Conservation (phyloP, 2,888 invertebrate species). For the Unio pictorum region DNA sequence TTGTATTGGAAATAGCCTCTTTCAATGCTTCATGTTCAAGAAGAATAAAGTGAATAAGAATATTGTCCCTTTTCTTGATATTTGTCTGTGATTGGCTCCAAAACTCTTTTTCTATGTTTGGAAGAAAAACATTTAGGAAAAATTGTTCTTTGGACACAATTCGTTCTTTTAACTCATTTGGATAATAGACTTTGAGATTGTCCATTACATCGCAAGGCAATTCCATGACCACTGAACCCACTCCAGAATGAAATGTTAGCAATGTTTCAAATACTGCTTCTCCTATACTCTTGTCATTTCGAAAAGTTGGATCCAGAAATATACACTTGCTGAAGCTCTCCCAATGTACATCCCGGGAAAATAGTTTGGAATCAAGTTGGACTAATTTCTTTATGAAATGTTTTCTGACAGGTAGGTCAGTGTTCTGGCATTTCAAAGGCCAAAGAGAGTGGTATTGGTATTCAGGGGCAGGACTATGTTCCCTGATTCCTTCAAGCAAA, state of each 20-base stretch:
- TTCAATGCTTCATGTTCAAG: not conserved
- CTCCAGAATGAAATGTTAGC: conserved; percentile 3
- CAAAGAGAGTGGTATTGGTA: conserved; percentile 9
- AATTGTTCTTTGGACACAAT: conserved; percentile 12
- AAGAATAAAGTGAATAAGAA: no score
- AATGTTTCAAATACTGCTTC: conserved; percentile 6
- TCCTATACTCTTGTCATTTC: conserved; percentile 6
- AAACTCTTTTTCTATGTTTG: conserved; percentile 9
- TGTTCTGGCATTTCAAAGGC: conserved; percentile 5
- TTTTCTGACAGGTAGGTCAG: not conserved
- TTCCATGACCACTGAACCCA: not conserved
- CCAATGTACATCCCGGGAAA: conserved; percentile 2
- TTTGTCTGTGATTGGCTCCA: not conserved
- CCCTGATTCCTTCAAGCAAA: conserved; percentile 9
- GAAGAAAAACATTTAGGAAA: conserved; percentile 12
- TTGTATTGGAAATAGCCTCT: not conserved
- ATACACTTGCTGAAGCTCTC: conserved; percentile 2
- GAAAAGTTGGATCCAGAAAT: conserved; percentile 12
- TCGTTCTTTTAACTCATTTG: conserved; percentile 3
- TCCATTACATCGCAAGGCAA: not conserved
- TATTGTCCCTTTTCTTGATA: not conserved
- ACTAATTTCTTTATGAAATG: conserved; percentile 11
- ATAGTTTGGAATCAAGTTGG: conserved; percentile 1
- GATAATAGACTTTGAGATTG: not conserved
- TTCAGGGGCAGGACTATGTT: not conserved